These are phyloP conservation scores for Anhinga rufa DNA, from an alignment of 2,113 vertebrate genomes.

Conservation along the genomic window DNA sequence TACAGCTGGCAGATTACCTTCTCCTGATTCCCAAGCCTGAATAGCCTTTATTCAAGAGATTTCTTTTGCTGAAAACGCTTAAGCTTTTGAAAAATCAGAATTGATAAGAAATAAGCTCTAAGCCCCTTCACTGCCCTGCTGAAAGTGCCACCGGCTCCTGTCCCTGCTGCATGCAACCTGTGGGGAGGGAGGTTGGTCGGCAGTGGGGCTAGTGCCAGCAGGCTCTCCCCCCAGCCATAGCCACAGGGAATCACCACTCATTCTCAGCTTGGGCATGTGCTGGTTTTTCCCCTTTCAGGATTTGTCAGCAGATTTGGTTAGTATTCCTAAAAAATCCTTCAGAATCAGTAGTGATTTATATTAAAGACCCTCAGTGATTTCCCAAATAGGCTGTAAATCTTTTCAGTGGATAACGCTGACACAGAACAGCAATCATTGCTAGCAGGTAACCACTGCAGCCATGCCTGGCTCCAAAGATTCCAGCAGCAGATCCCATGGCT, in stretches of 20 bases:
- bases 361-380: neutral
- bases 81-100: neutral
- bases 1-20: neutral
- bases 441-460: neutral
- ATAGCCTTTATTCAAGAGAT: neutral
- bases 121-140: neutral
- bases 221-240: neutral
- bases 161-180: neutral
- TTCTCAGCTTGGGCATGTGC: neutral
- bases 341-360: neutral
- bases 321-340: neutral
- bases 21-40: neutral
- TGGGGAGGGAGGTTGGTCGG: neutral
- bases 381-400: neutral
- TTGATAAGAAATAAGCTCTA: neutral
- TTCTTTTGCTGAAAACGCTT: neutral
- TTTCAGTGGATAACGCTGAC: accelerated
- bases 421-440: neutral
- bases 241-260: neutral
- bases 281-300: neutral
- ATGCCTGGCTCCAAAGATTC: neutral
- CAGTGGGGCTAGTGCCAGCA: neutral
- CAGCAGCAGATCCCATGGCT: neutral
- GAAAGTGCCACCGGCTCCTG: neutral
- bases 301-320: neutral